A percentile compares a stretch with the other conserved stretches of the same genome.
These are phyloP conservation scores for Druon quercuslanigerum DNA, from an alignment of 1,140 invertebrate genomes.

Conservation along the genomic window DNA sequence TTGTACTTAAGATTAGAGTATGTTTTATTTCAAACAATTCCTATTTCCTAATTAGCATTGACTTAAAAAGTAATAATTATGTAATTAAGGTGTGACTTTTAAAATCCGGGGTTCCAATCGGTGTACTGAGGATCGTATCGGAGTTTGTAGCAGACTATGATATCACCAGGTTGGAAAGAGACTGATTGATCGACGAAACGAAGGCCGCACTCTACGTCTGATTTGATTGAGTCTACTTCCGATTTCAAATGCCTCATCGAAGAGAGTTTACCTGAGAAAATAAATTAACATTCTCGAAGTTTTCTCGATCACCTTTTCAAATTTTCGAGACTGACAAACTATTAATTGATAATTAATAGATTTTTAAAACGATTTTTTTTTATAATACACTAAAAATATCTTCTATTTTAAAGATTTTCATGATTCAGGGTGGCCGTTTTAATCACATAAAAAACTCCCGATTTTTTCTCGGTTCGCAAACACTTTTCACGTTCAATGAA, in stretches of 20 bases:
- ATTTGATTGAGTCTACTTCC: conserved; percentile 90
- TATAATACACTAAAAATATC: too few species aligned
- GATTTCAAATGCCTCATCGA: conserved; percentile 93
- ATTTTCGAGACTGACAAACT: background rate
- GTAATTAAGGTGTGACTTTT: conserved; percentile 43
- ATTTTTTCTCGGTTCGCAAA: too few species aligned
- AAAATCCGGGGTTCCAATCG: conserved; percentile 92
- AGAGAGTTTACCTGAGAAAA: conserved; percentile 79
- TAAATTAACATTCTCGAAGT: conserved; percentile 4
- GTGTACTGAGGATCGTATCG: conserved; percentile 80
- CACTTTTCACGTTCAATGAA: too few species aligned
- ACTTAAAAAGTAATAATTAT: background rate
- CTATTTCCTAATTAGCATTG: background rate
- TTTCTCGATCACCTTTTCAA: background rate
- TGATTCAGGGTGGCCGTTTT: too few species aligned
- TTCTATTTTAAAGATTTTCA: too few species aligned
- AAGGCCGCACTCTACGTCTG: conserved; percentile 91
- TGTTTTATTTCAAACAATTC: conserved; percentile 16
- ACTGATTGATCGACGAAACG: conserved; percentile 82
- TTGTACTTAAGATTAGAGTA: conserved; percentile 15
- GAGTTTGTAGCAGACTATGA: conserved; percentile 85
- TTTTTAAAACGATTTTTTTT: too few species aligned
- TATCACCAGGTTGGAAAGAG: conserved; percentile 85
- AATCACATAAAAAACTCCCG: too few species aligned
- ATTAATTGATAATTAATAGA: too few species aligned